Base-by-base conservation (phyloP, 2,888 invertebrate species). In the Bedellia somnulentella region DNA sequence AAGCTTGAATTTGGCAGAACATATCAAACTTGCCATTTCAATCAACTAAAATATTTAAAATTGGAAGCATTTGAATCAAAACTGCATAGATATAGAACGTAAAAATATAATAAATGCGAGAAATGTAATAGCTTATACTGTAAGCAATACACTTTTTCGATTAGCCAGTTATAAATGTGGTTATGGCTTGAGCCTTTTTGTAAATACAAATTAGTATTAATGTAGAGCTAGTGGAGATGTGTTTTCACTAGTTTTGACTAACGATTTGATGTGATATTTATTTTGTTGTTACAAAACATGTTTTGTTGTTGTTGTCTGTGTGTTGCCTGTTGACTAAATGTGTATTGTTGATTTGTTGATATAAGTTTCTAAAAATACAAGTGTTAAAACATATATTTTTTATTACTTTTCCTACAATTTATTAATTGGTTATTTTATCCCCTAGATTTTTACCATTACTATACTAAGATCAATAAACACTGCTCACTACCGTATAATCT, bases 301-400 rank as follows among this genome's bases (percentile, higher is more conserved):
- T 14, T 24, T 50, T 50, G 12, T 25, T 25, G 30, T 18, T 15
- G 18, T 17, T 16, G 27, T 44, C 53, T 49, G 49, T 70, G n/a
- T 75, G 73, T 75, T 75, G 73, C 67, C 50, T 68, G 68, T 57
- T 73, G 61, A 64, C 58, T 73, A 71, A 59, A n/a, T n/a, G n/a
- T n/a, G n/a, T n/a, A n/a, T n/a, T n/a, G n/a, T n/a, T n/a, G n/a
- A 64, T 70, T 61, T 62, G 59, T 64, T 66, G 50, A 53, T 56
- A 56, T 11, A n/a, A 43, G n/a, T 24, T 22, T 15, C 12, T 27
- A 13, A 23, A 30, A 27, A 23, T 9, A 5, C 30, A 27, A 5
- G 39, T 40, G 41, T 36, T 38, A 36, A 45, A 31, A 33, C 12
- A 24, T 29, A 25, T 31, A 26, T 32, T 35, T 23, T 15, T 15